These are phyloP conservation scores for Mythimna loreyi DNA, from an alignment of 2,888 invertebrate species.

Conservation along the genomic window DNA sequence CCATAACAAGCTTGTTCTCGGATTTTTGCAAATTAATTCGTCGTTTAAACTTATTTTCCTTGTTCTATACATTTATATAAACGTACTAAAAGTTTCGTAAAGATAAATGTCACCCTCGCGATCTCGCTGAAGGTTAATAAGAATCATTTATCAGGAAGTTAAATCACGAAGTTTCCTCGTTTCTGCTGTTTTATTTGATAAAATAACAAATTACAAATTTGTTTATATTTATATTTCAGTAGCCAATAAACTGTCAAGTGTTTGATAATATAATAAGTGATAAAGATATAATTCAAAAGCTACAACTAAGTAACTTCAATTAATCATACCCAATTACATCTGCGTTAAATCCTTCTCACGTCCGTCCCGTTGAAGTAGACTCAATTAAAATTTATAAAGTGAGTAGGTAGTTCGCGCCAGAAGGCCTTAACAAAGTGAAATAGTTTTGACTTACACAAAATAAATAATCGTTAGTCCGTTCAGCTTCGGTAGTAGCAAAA, in stretches of 20 bases:
- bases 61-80: constrained; percentile 22
- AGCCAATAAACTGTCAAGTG: constrained; percentile 14
- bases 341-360: constrained; percentile 13
- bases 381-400: constrained; percentile 27
- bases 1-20: not conserved
- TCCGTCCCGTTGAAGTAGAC: constrained; percentile 12
- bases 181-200: constrained; percentile 51
- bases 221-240: constrained; percentile 18
- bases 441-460: constrained; percentile 45
- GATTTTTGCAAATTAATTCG: constrained; percentile 30
- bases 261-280: constrained; percentile 3
- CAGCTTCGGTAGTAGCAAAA: constrained; percentile 54
- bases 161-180: constrained; percentile 58
- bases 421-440: constrained; percentile 7
- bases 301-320: not conserved
- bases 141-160: constrained; percentile 63
- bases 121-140: constrained; percentile 60
- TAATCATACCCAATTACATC: constrained; percentile 10
- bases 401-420: constrained; percentile 10
- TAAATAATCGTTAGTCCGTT: constrained; percentile 57
- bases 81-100: constrained; percentile 50
- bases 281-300: constrained; percentile 6
- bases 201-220: constrained; percentile 44
- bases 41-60: constrained; percentile 35
- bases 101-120: constrained; percentile 54